Evolutionary conservation across 2,888 invertebrate genomes (phyloP).

Genomic region (Aphodius granarius): DNA sequence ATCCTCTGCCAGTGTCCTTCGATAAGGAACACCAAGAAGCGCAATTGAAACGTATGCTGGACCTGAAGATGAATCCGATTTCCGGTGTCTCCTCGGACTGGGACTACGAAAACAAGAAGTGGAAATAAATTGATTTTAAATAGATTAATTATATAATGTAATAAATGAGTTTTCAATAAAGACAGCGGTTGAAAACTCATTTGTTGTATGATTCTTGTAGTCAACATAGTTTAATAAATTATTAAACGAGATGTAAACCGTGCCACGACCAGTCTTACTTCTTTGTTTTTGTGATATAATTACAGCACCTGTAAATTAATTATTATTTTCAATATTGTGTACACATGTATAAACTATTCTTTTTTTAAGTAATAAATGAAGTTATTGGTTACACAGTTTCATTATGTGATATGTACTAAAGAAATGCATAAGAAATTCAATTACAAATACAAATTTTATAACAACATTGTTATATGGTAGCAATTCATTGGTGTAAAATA

Average conservation of each 20-base stretch:
- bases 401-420: too few species aligned
- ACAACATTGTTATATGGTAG: too few species aligned
- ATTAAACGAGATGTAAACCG: background rate
- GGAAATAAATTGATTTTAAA: conserved; percentile 17
- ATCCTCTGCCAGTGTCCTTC: conserved; percentile 57
- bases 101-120: conserved; percentile 57
- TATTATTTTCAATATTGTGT: background rate
- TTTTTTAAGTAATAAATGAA: conserved; percentile 7
- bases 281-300: background rate
- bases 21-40: conserved; percentile 62
- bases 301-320: background rate
- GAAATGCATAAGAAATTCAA: too few species aligned
- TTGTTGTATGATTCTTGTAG: conserved; percentile 2
- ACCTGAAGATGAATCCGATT: conserved; percentile 60
- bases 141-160: conserved; percentile 3
- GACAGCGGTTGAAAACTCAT: conserved; percentile 19
- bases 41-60: conserved; percentile 63
- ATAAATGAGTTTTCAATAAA: conserved; percentile 17
- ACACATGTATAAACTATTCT: conserved; percentile 4
- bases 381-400: background rate
- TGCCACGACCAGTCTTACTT: background rate
- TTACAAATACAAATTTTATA: too few species aligned
- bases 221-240: background rate
- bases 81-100: conserved; percentile 66
- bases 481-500: too few species aligned